These are phyloP conservation scores for Clistopyga incitator DNA, from an alignment of 2,888 invertebrate species.

Conservation along the genomic window DNA sequence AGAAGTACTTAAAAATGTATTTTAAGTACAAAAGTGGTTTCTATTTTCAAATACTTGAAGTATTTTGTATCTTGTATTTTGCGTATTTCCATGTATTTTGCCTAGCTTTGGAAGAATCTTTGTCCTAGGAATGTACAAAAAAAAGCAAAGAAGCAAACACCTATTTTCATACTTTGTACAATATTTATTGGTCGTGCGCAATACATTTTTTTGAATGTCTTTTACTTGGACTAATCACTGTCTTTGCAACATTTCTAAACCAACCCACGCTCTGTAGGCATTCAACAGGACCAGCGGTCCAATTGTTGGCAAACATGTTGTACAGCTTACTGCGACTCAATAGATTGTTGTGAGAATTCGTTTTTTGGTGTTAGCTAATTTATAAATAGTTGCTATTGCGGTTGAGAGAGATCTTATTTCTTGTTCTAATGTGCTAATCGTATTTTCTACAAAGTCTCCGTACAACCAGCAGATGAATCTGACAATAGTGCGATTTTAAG, in stretches of 20 bases:
- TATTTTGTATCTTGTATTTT: too few species aligned
- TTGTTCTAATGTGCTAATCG: constrained; percentile 90
- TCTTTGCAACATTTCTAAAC: neutral
- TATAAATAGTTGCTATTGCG: constrained; percentile 43
- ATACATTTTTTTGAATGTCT: constrained; percentile 30
- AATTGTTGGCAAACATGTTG: too few species aligned
- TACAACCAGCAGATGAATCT: constrained; percentile 90
- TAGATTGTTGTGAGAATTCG: constrained; percentile 30
- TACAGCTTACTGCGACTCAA: neutral
- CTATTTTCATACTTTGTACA: constrained; percentile 60
- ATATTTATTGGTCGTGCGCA: constrained; percentile 71
- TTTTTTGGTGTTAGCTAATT: neutral
- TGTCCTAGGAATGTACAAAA: neutral
- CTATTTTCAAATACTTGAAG: too few species aligned
- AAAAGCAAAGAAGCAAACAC: constrained; percentile 15
- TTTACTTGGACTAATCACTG: constrained; percentile 35
- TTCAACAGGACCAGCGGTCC: too few species aligned
- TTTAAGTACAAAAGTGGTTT: too few species aligned
- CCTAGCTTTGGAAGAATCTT: constrained; percentile 17
- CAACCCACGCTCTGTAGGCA: constrained; percentile 7
- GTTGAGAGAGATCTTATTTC: constrained; percentile 31
- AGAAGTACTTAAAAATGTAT: too few species aligned
- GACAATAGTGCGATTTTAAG: constrained; percentile 89
- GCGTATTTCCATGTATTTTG: too few species aligned
- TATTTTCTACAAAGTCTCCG: constrained; percentile 96